Evolutionary conservation across 2,797 vertebrate genomes (phyloP).

Genomic region (Alectoris magna): DNA sequence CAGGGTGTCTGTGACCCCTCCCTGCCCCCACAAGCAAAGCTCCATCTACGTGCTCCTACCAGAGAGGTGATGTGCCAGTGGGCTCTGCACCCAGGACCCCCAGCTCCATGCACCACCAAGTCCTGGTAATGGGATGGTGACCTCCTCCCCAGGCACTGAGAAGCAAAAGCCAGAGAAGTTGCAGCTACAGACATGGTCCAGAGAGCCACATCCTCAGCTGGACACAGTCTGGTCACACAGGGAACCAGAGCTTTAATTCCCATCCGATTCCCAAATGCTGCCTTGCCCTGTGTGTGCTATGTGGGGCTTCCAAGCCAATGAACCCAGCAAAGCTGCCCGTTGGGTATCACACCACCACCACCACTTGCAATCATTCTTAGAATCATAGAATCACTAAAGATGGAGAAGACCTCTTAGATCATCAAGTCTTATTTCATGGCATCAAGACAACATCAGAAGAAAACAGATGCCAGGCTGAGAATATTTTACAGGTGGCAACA

Average conservation of each 20-base stretch:
- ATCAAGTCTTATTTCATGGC: neutral
- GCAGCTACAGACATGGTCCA: neutral
- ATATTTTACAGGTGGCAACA: neutral
- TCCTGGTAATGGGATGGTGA: neutral
- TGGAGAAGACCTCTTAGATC: too few relatives aligned
- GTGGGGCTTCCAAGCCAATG: neutral
- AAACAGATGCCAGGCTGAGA: neutral
- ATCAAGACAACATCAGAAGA: neutral
- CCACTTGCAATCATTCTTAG: neutral
- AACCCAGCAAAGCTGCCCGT: neutral
- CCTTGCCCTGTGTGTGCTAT: neutral
- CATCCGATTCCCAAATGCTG: neutral
- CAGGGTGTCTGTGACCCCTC: accelerated
- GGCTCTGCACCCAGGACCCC: neutral
- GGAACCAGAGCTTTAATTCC: neutral
- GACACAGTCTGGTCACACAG: neutral
- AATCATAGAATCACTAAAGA: too few relatives aligned
- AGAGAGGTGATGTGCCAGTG: neutral
- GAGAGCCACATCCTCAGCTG: neutral
- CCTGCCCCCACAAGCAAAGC: neutral
- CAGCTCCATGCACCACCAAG: too few relatives aligned
- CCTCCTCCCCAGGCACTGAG: neutral
- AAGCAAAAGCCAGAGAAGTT: neutral
- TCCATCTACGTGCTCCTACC: neutral
- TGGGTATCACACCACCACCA: neutral